Evolutionary conservation across 1,140 invertebrate genomes (phyloP).

Genomic region (Aphaenogaster floridana): DNA sequence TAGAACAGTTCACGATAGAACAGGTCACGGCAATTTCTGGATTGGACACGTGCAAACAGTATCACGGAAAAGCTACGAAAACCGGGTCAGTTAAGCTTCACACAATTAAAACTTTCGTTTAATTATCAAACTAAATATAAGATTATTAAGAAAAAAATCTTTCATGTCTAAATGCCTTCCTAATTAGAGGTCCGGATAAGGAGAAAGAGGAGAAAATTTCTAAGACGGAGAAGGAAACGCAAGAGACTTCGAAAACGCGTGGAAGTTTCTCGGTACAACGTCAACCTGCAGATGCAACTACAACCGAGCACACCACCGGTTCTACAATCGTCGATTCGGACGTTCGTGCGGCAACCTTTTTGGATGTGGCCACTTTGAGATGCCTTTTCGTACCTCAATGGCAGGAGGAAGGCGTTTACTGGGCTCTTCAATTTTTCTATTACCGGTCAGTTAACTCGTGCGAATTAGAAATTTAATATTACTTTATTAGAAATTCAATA

Average conservation of each 20-base stretch:
- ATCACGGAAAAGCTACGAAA: constrained; percentile 79
- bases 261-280: constrained; percentile 66
- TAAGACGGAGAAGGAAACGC: constrained; percentile 75
- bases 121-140: neutral
- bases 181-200: constrained; percentile 59
- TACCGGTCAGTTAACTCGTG: constrained; percentile 90
- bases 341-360: constrained; percentile 95
- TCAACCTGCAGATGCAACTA: constrained; percentile 70
- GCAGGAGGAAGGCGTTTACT: constrained; percentile 99
- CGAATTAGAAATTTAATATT: neutral
- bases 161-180: neutral
- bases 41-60: constrained; percentile 84
- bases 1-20: constrained; percentile 83
- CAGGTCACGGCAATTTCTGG: constrained; percentile 85
- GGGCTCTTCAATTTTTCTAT: constrained; percentile 97
- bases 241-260: constrained; percentile 69
- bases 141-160: neutral
- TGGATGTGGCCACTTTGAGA: constrained; percentile 98
- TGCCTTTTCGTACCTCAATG: constrained; percentile 99
- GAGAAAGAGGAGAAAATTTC: constrained; percentile 74
- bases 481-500: neutral
- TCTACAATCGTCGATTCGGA: constrained; percentile 85
- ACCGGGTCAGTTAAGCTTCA: constrained; percentile 47
- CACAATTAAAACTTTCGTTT: neutral
- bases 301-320: constrained; percentile 68